A percentile compares a stretch with the other conserved stretches of the same genome.
Evolutionary conservation across 2,888 invertebrate genomes (phyloP).

Genomic region (Lobophora halterata): DNA sequence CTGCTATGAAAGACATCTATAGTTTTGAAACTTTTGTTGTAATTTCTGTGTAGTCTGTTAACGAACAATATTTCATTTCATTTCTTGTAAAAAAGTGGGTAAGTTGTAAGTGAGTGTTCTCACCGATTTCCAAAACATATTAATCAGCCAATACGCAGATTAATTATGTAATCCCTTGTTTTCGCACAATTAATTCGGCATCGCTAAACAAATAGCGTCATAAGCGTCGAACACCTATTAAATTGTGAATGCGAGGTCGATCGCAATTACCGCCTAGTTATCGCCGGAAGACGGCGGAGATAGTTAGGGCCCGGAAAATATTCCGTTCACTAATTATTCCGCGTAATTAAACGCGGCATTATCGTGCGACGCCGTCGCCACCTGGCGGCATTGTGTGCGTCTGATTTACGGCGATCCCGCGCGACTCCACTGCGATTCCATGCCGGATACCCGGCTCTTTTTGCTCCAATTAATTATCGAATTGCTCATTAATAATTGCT

Average conservation of each 20-base stretch:
- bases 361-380: slow-evolving; percentile 77
- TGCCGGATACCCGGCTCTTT: slow-evolving; percentile 69
- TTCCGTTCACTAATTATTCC: slow-evolving; percentile 82
- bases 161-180: slow-evolving; percentile 41
- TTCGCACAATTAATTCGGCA: slow-evolving; percentile 67
- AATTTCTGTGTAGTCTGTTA: too few relatives aligned
- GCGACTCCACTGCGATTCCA: slow-evolving; percentile 64
- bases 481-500: slow-evolving; percentile 76
- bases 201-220: slow-evolving; percentile 71
- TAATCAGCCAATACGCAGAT: slow-evolving; percentile 10
- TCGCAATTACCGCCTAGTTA: slow-evolving; percentile 80
- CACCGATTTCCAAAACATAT: neutral
- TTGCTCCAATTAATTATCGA: slow-evolving; percentile 79
- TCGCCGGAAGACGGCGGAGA: slow-evolving; percentile 79
- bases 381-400: slow-evolving; percentile 76
- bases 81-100: too few relatives aligned
- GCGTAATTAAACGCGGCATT: slow-evolving; percentile 80
- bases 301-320: slow-evolving; percentile 81
- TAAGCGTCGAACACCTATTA: slow-evolving; percentile 73
- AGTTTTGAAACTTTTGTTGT: too few relatives aligned
- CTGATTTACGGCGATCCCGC: slow-evolving; percentile 78
- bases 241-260: slow-evolving; percentile 77
- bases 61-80: too few relatives aligned
- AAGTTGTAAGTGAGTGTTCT: too few relatives aligned
- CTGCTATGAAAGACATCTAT: too few relatives aligned